A percentile compares a stretch with the other conserved stretches of the same genome.
phyloP scores from a whole-genome alignment of 2,888 invertebrate species.

The Melinaea marsaeus region DNA sequence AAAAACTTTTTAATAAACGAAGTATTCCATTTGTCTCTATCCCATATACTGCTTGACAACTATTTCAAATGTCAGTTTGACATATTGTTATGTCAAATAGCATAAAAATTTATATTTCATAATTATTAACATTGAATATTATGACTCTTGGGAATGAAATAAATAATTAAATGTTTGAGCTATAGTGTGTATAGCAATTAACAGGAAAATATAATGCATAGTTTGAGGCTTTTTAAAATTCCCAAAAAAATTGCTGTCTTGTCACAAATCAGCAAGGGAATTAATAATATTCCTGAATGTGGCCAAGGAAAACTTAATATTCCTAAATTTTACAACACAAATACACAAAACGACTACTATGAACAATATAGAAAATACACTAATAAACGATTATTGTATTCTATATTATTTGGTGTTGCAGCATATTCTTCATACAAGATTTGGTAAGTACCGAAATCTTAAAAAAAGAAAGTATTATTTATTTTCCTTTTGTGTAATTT shows the following conservation, averaged over 20 bases:
- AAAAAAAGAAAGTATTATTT: neutral
- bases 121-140: too few relatives aligned
- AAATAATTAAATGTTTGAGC: too few relatives aligned
- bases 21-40: too few relatives aligned
- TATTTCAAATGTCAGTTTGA: too few relatives aligned
- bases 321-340: neutral
- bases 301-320: neutral
- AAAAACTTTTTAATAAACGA: too few relatives aligned
- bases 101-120: too few relatives aligned
- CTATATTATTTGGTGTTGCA: slow-evolving; percentile 53
- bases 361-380: slow-evolving; percentile 15
- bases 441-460: slow-evolving; percentile 48
- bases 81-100: too few relatives aligned
- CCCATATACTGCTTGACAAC: too few relatives aligned
- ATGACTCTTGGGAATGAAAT: too few relatives aligned
- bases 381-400: slow-evolving; percentile 51
- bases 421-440: slow-evolving; percentile 57
- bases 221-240: slow-evolving; percentile 19
- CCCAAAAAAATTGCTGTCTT: slow-evolving; percentile 16
- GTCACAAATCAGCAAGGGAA: slow-evolving; percentile 10
- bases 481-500: neutral
- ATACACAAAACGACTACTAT: slow-evolving; percentile 13
- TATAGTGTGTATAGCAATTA: neutral
- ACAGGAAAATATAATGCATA: slow-evolving; percentile 20
- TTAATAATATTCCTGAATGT: slow-evolving; percentile 10